Evolutionary conservation across 2,797 vertebrate species (phyloP).

Genomic region (Macroramphosus scolopax): DNA sequence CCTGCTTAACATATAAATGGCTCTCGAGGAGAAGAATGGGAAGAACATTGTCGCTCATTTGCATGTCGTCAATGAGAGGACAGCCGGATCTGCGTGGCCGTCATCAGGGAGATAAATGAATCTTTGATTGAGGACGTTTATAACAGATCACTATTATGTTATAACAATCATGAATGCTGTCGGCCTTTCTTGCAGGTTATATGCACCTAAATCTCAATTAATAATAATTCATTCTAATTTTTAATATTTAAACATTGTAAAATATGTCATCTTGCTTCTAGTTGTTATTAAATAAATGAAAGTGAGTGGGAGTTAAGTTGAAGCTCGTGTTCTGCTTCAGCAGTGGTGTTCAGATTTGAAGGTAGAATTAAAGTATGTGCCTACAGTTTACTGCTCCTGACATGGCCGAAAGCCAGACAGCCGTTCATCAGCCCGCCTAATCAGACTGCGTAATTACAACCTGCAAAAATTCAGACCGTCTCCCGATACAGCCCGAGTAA

Average conservation of each 20-base stretch:
- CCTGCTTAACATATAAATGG: conserved; percentile 70
- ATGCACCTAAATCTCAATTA: too few relatives aligned
- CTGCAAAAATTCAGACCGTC: conserved; percentile 80
- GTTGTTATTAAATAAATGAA: conserved; percentile 5
- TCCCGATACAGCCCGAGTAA: conserved; percentile 79
- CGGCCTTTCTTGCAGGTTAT: conserved; percentile 14
- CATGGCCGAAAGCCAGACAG: conserved; percentile 65
- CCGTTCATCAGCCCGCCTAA: conserved; percentile 78
- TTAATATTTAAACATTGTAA: too few relatives aligned
- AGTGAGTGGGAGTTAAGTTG: conserved; percentile 10
- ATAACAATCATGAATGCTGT: conserved; percentile 48
- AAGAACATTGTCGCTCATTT: conserved; percentile 39
- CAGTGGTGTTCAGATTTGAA: conserved; percentile 24
- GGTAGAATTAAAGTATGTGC: conserved; percentile 36
- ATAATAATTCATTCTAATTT: too few relatives aligned
- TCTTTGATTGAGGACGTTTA: conserved; percentile 55
- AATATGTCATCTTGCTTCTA: too few relatives aligned
- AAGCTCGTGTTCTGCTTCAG: conserved; percentile 14
- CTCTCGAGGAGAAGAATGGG: conserved; percentile 32
- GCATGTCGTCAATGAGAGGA: conserved; percentile 42
- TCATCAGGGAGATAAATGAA: conserved; percentile 64
- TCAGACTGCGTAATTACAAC: conserved; percentile 84
- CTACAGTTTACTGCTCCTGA: conserved; percentile 42
- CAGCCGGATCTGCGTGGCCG: conserved; percentile 40
- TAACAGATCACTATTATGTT: conserved; percentile 58